These are phyloP conservation scores for Gadus chalcogrammus DNA, from an alignment of 2,113 vertebrate genomes.

Conservation along the genomic window DNA sequence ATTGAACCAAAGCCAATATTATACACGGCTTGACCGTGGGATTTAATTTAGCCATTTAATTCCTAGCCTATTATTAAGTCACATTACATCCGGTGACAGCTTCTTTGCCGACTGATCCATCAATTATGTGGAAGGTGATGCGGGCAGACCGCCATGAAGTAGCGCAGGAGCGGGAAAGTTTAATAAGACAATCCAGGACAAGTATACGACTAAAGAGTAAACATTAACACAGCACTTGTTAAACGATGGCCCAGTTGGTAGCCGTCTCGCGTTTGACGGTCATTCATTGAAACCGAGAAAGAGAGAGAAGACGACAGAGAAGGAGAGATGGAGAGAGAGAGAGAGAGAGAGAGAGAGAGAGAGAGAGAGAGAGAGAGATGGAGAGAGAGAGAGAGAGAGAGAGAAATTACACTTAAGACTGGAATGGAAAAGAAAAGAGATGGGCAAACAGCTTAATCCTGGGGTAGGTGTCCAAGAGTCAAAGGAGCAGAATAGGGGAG, in stretches of 20 bases:
- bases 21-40: slow-evolving; percentile 9
- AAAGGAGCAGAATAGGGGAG: slow-evolving; percentile 19
- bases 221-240: neutral
- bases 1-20: slow-evolving; percentile 1
- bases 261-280: too few relatives aligned
- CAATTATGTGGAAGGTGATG: neutral
- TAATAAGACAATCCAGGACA: neutral
- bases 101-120: slow-evolving; percentile 13
- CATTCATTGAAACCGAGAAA: neutral
- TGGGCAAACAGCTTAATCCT: slow-evolving; percentile 82
- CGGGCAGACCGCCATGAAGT: neutral
- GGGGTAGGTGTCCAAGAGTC: slow-evolving; percentile 43
- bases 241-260: too few relatives aligned
- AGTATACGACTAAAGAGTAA: neutral
- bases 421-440: slow-evolving; percentile 48
- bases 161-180: neutral
- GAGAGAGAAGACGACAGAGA: neutral
- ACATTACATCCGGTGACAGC: neutral
- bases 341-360: too few relatives aligned
- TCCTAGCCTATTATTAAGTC: neutral
- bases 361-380: too few relatives aligned
- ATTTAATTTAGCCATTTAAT: slow-evolving; percentile 22
- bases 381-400: neutral
- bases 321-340: neutral
- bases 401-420: slow-evolving; percentile 40